Evolutionary conservation across 2,113 vertebrate species (phyloP).

Genomic region (Nymphicus hollandicus): DNA sequence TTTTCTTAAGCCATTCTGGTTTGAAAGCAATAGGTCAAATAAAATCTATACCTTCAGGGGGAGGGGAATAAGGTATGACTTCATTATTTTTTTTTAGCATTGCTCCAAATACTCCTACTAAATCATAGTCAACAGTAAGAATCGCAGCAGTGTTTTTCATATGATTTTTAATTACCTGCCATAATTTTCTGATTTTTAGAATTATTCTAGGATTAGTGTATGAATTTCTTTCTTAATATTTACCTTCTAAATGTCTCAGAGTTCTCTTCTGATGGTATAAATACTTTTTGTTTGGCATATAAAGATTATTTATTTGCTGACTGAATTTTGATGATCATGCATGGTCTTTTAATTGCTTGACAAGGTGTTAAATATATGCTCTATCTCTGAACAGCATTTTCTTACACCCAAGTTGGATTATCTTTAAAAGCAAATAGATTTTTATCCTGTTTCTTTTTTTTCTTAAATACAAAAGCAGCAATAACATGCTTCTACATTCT

Average conservation of each 20-base stretch:
- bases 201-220: not conserved
- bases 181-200: slow-evolving; percentile 14
- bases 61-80: slow-evolving; percentile 57
- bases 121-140: not conserved
- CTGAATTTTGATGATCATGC: not conserved
- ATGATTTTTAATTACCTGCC: slow-evolving; percentile 34
- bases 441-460: not conserved
- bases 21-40: slow-evolving; percentile 79
- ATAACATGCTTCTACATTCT: not conserved
- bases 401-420: not conserved
- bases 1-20: slow-evolving; percentile 70
- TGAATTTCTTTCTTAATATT: not conserved
- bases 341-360: not conserved
- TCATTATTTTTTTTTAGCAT: slow-evolving; percentile 57
- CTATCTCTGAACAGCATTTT: not conserved
- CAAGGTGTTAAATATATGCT: not conserved
- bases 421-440: not conserved
- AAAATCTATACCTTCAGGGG: slow-evolving; percentile 72
- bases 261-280: not conserved
- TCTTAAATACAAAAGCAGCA: not conserved
- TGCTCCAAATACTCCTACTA: slow-evolving; percentile 52
- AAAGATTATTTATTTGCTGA: not conserved
- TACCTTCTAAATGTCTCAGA: not conserved
- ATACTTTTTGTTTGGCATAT: not conserved
- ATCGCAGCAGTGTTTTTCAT: not conserved